phyloP scores from a whole-genome alignment of 2,888 invertebrate species.

The Rhagonycha fulva region DNA sequence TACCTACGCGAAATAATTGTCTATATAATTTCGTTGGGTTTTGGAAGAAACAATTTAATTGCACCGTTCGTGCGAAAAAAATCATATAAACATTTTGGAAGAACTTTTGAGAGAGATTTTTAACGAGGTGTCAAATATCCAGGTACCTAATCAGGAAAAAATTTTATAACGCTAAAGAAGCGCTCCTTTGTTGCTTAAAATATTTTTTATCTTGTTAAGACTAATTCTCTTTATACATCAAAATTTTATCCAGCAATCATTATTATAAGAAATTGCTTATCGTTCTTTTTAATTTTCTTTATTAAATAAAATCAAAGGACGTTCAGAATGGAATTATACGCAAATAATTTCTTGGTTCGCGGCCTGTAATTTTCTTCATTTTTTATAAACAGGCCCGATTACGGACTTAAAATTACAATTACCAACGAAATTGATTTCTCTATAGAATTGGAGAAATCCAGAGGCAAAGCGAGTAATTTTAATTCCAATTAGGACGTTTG shows the following conservation, averaged over 20 bases:
- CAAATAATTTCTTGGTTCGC: slow-evolving; percentile 7
- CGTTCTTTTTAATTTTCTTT: slow-evolving; percentile 16
- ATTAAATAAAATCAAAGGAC: slow-evolving; percentile 16
- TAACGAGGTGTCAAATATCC: background rate
- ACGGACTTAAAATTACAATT: slow-evolving; percentile 33
- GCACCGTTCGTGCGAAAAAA: background rate
- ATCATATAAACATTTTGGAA: too few species aligned
- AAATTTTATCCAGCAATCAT: background rate
- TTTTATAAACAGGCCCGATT: slow-evolving; percentile 17
- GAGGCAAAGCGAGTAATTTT: slow-evolving; percentile 38
- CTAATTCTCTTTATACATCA: background rate
- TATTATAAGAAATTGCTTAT: slow-evolving; percentile 4
- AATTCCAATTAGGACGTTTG: slow-evolving; percentile 36
- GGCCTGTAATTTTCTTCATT: slow-evolving; percentile 20
- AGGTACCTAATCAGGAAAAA: background rate
- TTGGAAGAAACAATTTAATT: background rate
- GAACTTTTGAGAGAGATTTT: background rate
- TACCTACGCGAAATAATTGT: background rate
- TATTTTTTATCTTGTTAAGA: background rate
- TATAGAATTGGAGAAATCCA: slow-evolving; percentile 31
- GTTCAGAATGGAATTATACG: slow-evolving; percentile 8
- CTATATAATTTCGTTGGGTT: background rate
- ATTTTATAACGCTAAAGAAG: background rate
- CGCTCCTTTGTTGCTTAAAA: background rate
- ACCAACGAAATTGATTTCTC: slow-evolving; percentile 33